phyloP scores from a whole-genome alignment of 2,113 vertebrate genomes.

The Percina caprodes region DNA sequence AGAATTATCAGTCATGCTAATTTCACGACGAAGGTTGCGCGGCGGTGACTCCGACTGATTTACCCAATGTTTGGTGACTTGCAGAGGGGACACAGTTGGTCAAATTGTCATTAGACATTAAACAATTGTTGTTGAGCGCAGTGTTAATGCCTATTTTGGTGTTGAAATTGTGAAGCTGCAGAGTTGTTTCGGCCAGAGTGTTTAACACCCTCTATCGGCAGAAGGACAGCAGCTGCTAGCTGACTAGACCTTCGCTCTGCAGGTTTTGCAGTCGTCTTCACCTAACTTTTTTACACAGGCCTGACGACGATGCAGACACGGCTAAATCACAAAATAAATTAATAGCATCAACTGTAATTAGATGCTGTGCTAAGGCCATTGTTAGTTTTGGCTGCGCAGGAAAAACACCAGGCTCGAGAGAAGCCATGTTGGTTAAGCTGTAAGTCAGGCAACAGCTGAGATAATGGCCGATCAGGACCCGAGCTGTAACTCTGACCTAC shows the following conservation, averaged over 20 bases:
- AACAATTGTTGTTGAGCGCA: accelerated
- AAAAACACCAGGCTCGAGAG: slow-evolving; percentile 57
- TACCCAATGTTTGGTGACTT: background rate
- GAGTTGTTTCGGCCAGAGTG: background rate
- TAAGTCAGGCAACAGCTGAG: slow-evolving; percentile 78
- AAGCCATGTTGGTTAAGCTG: slow-evolving; percentile 82
- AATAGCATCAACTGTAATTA: background rate
- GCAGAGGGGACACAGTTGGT: accelerated
- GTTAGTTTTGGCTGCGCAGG: slow-evolving; percentile 20
- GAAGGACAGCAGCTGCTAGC: slow-evolving; percentile 10
- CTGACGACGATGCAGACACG: background rate
- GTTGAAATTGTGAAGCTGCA: slow-evolving; percentile 32
- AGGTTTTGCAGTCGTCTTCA: slow-evolving; percentile 31
- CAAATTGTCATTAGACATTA: accelerated
- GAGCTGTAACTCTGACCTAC: slow-evolving; percentile 73
- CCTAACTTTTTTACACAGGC: background rate
- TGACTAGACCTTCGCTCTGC: slow-evolving; percentile 19
- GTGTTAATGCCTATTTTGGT: background rate
- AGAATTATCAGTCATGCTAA: slow-evolving; percentile 67
- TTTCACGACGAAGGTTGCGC: slow-evolving; percentile 70
- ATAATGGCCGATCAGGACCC: slow-evolving; percentile 81
- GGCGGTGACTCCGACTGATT: background rate
- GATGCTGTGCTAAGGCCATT: background rate
- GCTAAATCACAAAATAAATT: background rate
- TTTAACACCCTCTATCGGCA: slow-evolving; percentile 66